Conservation (phyloP, 1,140 invertebrate genomes). For the Drosophila mayri region DNA sequence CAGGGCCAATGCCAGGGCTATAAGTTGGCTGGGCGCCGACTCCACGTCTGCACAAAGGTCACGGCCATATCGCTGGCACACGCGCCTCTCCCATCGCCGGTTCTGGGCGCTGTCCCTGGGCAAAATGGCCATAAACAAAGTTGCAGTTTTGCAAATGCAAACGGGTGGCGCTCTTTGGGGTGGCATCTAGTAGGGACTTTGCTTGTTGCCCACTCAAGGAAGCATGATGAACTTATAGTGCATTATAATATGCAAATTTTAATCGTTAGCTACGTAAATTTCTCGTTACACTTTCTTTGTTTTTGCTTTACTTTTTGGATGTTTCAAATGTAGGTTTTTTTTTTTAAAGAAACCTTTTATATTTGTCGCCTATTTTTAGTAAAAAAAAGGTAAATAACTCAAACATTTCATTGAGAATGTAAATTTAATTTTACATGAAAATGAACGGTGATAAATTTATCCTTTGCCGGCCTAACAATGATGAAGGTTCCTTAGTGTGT, state of each 20-base stretch:
- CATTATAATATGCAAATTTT: constrained; percentile 27
- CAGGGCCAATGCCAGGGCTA: constrained; percentile 45
- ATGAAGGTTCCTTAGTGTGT: no score
- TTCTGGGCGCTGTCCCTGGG: constrained; percentile 35
- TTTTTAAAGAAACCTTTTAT: not conserved
- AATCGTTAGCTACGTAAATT: not conserved
- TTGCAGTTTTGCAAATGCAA: constrained; percentile 50
- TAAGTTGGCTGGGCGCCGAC: constrained; percentile 73
- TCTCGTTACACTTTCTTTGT: not conserved
- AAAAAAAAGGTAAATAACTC: not conserved
- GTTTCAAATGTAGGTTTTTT: no score
- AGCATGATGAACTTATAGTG: constrained; percentile 7
- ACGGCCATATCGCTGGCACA: constrained; percentile 54
- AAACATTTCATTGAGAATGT: not conserved
- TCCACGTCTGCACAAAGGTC: constrained; percentile 75
- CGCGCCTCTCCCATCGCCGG: constrained; percentile 31
- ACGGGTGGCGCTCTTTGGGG: not conserved
- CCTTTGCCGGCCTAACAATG: no score
- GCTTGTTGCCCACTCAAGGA: constrained; percentile 2
- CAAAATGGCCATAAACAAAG: constrained; percentile 52
- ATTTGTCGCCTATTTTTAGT: not conserved
- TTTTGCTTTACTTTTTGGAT: not conserved
- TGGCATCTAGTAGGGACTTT: constrained; percentile 7
- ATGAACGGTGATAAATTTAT: no score
- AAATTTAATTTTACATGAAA: not conserved